Base-by-base conservation (phyloP, 2,113 vertebrate species). In the Oophaga pumilio region DNA sequence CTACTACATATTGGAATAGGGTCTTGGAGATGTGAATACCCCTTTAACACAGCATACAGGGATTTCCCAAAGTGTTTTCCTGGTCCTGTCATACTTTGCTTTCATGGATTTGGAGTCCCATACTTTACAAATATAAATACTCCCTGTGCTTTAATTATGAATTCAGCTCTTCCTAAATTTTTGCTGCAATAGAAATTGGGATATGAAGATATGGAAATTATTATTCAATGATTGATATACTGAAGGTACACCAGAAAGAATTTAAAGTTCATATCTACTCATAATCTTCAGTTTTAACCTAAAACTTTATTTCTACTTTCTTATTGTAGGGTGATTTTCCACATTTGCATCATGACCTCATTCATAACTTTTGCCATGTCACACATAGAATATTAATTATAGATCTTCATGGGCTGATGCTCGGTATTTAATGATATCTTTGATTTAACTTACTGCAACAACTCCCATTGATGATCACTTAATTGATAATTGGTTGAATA, bases 401-500 rank as follows among this genome's bases (percentile, higher is more conserved):
- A 68, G 79, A 82, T 71, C 56, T 26, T 59, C 76, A 71, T 59
- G n/a, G 18, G 24, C 56, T 84, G n/a, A 59, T 56, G 56, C 20
- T 24, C 49, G 60, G 83, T 57, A 74, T 18, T 73, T n/a, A 73
- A 84, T 84, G 53, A 84, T 68, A 69, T 50, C 12, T 73, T 85
- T 76, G 53, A 10, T 13, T 74, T 43, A 85, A 15, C 4, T 57
- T 74, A 43, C 60, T 28, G 7, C 49, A 60, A 59, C 69, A 85
- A 76, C 56, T 85, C 69, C 69, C 69, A 76, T 11, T 76, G 53
- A 79, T 59, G 13, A 79, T 57, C 76, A 57, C 76, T 28, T 26
- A 28, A 52, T 10, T 57, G 53, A 79, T 56, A 26, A 79, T 59
- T 59, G 22, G 76, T 78, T 15, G 20, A n/a, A 79, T 12, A 24